Percentiles rank a stretch among this genome's conserved stretches.
Conservation (phyloP, 2,888 invertebrate species). For the Galeruca laticollis region DNA sequence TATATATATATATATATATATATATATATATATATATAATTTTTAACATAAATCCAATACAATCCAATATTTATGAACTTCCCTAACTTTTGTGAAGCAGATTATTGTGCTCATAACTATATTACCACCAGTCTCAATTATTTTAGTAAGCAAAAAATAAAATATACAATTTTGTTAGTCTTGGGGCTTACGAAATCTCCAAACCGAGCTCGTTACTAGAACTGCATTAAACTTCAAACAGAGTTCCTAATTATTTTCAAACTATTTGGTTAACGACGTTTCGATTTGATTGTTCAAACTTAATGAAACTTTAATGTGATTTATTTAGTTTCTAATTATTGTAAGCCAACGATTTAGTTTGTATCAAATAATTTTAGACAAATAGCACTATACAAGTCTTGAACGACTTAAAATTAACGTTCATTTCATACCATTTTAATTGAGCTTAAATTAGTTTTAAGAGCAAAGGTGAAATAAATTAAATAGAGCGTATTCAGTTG, state of each 20-base stretch:
- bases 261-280: background rate
- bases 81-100: too few species aligned
- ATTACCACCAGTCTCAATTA: too few species aligned
- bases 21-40: too few species aligned
- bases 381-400: background rate
- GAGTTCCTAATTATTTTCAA: background rate
- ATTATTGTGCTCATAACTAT: too few species aligned
- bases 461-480: background rate
- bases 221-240: background rate
- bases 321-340: background rate
- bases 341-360: background rate
- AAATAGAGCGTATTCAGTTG: background rate
- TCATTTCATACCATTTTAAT: background rate
- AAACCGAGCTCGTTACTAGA: too few species aligned
- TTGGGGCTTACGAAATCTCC: too few species aligned
- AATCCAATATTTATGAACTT: too few species aligned
- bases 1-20: too few species aligned
- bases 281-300: background rate
- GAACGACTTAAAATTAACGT: conserved; percentile 1
- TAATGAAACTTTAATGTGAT: background rate
- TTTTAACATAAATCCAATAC: too few species aligned
- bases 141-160: too few species aligned
- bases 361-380: background rate
- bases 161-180: too few species aligned
- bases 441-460: background rate